A percentile compares a stretch with the other conserved stretches of the same genome.
Evolutionary conservation across 2,797 vertebrate genomes (phyloP).

Genomic region (Bradypodion pumilum): DNA sequence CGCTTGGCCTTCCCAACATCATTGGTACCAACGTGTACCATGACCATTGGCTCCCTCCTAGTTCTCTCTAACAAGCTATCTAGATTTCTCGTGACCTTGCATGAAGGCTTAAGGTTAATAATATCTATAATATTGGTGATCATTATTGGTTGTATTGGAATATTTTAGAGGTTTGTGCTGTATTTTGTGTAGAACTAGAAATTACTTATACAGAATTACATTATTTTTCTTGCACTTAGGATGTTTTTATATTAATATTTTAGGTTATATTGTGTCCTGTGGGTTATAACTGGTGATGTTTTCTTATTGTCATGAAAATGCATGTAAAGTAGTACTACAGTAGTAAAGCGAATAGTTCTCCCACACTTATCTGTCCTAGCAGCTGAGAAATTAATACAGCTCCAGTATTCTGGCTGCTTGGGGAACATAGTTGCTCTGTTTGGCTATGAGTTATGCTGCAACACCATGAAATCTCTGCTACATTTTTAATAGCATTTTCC

Average conservation of each 20-base stretch:
- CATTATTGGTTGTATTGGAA: not conserved
- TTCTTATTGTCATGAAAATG: not conserved
- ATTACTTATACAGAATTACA: not conserved
- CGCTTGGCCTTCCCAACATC: no score
- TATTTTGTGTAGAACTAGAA: not conserved
- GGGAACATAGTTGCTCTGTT: no score
- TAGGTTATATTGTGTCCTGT: not conserved
- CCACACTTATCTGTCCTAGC: no score
- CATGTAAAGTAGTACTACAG: no score
- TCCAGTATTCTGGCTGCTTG: no score
- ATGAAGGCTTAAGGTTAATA: not conserved
- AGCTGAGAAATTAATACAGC: no score
- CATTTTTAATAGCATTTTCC: no score
- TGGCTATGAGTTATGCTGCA: no score
- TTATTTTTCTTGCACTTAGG: not conserved
- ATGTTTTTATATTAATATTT: not conserved
- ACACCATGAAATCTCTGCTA: no score
- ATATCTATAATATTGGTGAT: not conserved
- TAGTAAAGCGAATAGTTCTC: not conserved
- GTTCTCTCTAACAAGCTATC: no score
- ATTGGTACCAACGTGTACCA: no score
- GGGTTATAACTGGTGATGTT: not conserved
- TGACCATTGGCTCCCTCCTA: no score
- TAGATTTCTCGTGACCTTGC: not conserved
- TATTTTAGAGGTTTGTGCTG: not conserved